These are phyloP conservation scores for Sardina pilchardus DNA, from an alignment of 2,113 vertebrate genomes.

Conservation along the genomic window DNA sequence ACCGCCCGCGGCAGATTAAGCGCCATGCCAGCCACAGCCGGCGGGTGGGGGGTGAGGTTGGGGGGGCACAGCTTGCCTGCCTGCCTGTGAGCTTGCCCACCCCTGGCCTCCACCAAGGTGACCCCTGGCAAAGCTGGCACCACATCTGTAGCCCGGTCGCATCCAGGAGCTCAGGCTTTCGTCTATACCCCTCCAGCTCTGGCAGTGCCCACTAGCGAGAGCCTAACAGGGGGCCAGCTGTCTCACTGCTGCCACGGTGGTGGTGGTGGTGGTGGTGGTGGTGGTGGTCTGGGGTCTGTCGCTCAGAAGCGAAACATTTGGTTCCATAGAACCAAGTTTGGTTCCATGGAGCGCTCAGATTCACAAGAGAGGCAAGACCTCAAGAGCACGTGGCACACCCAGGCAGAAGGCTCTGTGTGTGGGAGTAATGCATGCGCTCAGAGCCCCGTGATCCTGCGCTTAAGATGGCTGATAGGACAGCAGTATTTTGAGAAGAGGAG, in stretches of 20 bases:
- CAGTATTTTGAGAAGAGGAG: neutral
- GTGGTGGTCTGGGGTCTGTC: slow-evolving; percentile 38
- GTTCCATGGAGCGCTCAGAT: neutral
- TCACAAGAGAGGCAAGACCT: neutral
- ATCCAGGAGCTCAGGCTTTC: slow-evolving; percentile 44
- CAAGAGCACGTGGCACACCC: neutral
- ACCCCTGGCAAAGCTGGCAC: slow-evolving; percentile 63
- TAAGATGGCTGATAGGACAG: neutral
- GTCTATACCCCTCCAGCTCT: slow-evolving; percentile 19
- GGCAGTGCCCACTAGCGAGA: slow-evolving; percentile 42
- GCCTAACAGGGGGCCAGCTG: slow-evolving; percentile 45
- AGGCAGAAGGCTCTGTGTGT: neutral
- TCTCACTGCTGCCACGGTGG: slow-evolving; percentile 40
- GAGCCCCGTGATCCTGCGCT: neutral
- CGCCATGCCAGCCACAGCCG: slow-evolving; percentile 54
- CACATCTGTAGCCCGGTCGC: slow-evolving; percentile 60
- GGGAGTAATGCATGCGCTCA: neutral
- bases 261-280: slow-evolving; percentile 35
- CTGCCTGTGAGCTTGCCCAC: slow-evolving; percentile 4
- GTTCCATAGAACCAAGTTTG: neutral
- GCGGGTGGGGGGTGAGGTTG: neutral
- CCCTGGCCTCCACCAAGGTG: slow-evolving; percentile 59
- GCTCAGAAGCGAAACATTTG: slow-evolving; percentile 41
- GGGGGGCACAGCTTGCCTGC: slow-evolving; percentile 46
- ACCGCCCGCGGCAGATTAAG: slow-evolving; percentile 55